Percentiles rank a stretch among this genome's conserved stretches.
Evolutionary conservation across 2,797 vertebrate genomes (phyloP).

Genomic region (Thamnophis elegans): DNA sequence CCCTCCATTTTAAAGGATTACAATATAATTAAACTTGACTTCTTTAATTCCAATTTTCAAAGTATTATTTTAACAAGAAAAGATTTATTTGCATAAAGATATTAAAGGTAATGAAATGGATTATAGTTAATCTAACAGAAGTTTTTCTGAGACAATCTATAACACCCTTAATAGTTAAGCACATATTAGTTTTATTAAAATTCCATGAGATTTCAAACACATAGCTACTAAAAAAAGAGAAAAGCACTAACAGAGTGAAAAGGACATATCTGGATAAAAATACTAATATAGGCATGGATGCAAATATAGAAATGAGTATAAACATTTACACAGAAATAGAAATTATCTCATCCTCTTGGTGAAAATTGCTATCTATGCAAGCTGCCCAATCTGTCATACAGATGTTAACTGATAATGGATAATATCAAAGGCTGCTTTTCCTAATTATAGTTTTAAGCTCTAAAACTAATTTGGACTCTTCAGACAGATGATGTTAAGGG

Average conservation of each 20-base stretch:
- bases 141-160: not conserved
- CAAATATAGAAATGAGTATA: not conserved
- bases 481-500: not conserved
- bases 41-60: not conserved
- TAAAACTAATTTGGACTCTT: not conserved
- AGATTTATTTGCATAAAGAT: not conserved
- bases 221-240: not conserved
- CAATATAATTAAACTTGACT: not conserved
- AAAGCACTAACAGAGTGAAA: not conserved
- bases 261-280: not conserved
- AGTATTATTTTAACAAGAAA: not conserved
- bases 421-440: not conserved
- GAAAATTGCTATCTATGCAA: not conserved
- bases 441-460: not conserved
- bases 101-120: not conserved
- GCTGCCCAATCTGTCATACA: not conserved
- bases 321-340: not conserved
- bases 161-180: not conserved
- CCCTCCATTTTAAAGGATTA: not conserved
- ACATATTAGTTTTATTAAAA: not conserved
- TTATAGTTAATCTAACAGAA: not conserved
- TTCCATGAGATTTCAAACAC: not conserved
- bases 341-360: not conserved
- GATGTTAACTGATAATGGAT: not conserved
- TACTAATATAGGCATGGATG: not conserved